A percentile compares a stretch with the other conserved stretches of the same genome.
These are phyloP conservation scores for Thymelicus lineola DNA, from an alignment of 2,888 invertebrate species.

Conservation along the genomic window DNA sequence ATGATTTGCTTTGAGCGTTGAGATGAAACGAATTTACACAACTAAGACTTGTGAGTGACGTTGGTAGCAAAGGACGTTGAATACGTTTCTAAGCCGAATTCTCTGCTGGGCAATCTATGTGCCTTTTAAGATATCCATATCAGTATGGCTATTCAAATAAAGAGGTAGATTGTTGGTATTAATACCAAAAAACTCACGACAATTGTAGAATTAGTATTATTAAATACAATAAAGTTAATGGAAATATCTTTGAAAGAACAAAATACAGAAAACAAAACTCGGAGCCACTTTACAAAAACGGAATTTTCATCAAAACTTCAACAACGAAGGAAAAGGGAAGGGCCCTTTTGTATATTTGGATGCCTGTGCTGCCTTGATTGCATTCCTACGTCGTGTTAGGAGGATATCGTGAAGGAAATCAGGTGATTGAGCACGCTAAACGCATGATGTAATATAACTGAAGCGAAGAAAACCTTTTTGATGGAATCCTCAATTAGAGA, in stretches of 20 bases:
- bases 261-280: background rate
- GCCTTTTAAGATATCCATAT: too few relatives aligned
- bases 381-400: slow-evolving; percentile 12
- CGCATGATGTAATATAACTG: background rate
- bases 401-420: background rate
- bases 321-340: background rate
- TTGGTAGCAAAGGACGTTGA: too few relatives aligned
- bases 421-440: background rate
- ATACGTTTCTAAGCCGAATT: too few relatives aligned
- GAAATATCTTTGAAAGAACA: background rate
- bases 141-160: too few relatives aligned
- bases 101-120: too few relatives aligned
- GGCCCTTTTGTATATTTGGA: slow-evolving; percentile 5
- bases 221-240: too few relatives aligned
- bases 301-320: slow-evolving; percentile 8
- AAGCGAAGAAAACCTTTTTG: background rate
- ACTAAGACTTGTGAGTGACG: too few relatives aligned
- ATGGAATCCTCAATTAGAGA: background rate
- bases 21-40: too few relatives aligned
- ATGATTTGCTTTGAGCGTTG: too few relatives aligned
- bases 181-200: too few relatives aligned
- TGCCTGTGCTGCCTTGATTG: slow-evolving; percentile 1
- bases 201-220: too few relatives aligned
- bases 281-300: background rate
- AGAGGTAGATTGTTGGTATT: too few relatives aligned